Evolutionary conservation across 2,797 vertebrate species (phyloP).

Genomic region (Esox masquinongy): DNA sequence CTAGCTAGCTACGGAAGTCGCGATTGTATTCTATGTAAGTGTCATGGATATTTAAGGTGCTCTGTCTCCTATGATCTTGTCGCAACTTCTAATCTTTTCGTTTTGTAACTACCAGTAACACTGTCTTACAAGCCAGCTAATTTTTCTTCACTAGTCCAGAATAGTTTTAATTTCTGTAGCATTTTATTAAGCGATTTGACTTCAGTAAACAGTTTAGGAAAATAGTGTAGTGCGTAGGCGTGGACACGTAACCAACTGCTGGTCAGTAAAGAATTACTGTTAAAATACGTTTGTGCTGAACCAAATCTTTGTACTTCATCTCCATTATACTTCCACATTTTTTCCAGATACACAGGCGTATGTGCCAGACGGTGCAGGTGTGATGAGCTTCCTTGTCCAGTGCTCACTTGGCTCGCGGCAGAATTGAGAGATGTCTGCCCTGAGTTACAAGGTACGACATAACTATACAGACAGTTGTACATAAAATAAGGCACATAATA

Average conservation of each 20-base stretch:
- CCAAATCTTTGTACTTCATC: not conserved
- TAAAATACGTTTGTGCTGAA: no score
- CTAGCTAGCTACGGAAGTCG: not conserved
- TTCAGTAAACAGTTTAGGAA: no score
- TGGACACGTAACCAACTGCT: no score
- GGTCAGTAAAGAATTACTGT: no score
- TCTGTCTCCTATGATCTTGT: not conserved
- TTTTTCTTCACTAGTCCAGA: no score
- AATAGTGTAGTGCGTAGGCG: no score
- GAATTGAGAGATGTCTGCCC: not conserved
- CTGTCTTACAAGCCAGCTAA: no score
- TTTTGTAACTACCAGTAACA: no score
- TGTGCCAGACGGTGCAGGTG: not conserved
- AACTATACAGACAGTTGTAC: not conserved
- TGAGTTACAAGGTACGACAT: not conserved
- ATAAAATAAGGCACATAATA: not conserved
- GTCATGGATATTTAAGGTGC: not conserved
- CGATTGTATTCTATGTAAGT: not conserved
- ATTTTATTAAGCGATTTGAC: no score
- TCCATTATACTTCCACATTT: not conserved
- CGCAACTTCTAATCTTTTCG: no score
- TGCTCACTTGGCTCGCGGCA: not conserved
- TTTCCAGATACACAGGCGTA: not conserved
- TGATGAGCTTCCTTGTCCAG: slow-evolving; percentile 4
- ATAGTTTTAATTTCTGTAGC: no score